These are phyloP conservation scores for Lasioglossum malachurum DNA, from an alignment of 2,888 invertebrate genomes.

Conservation along the genomic window DNA sequence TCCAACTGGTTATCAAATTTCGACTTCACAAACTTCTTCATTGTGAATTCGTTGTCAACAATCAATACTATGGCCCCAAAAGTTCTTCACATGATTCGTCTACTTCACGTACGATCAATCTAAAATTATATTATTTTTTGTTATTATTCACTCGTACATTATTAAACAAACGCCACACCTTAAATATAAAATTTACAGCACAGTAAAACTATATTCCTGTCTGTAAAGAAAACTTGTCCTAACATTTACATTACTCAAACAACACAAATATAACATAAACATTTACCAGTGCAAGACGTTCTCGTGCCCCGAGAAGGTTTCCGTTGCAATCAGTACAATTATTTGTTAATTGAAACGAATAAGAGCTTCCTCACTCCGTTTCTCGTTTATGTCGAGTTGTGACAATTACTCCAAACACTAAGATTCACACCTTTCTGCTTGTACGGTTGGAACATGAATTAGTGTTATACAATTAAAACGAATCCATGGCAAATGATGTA, in stretches of 20 bases:
- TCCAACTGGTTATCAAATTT: constrained; percentile 1
- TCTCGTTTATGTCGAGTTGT: background rate
- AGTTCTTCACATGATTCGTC: background rate
- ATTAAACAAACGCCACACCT: too few relatives aligned
- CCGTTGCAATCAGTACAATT: background rate
- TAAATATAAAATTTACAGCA: background rate
- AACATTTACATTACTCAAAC: background rate
- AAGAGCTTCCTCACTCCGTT: background rate
- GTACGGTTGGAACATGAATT: background rate
- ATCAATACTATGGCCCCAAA: background rate
- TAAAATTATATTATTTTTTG: background rate
- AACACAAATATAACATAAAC: background rate
- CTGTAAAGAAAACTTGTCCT: background rate
- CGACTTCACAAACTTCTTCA: background rate
- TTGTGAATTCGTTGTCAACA: background rate
- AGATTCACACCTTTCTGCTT: background rate
- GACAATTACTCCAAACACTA: background rate
- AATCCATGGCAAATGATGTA: background rate
- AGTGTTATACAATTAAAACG: background rate
- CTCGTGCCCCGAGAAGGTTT: background rate
- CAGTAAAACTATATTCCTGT: background rate
- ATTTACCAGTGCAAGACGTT: background rate
- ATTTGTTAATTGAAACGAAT: background rate
- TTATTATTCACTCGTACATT: background rate
- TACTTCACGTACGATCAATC: background rate